phyloP scores from a whole-genome alignment of 2,888 invertebrate genomes.

The Lithophane socia region DNA sequence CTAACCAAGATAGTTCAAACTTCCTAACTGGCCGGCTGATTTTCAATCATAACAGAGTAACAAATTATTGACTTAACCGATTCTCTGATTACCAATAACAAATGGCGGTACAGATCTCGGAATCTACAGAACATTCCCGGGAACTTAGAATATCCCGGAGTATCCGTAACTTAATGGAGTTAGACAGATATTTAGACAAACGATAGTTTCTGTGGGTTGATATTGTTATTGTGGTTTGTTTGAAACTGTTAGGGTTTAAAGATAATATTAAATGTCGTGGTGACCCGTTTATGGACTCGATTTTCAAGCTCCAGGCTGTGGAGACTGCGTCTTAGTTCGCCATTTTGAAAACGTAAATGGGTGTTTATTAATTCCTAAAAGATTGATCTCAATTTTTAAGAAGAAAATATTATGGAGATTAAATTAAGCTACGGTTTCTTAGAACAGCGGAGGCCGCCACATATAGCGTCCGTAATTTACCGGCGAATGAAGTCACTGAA shows the following conservation, averaged over 20 bases:
- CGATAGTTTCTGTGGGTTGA: background rate
- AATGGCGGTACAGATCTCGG: background rate
- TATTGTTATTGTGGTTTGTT: constrained; percentile 1
- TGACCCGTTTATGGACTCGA: background rate
- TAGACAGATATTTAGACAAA: background rate
- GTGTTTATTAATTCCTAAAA: too few relatives aligned
- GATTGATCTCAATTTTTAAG: too few relatives aligned
- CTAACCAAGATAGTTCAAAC: constrained; percentile 29
- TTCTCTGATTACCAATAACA: constrained; percentile 44
- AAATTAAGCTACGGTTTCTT: too few relatives aligned
- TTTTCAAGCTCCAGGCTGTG: background rate
- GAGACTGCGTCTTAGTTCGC: too few relatives aligned
- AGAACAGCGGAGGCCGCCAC: too few relatives aligned
- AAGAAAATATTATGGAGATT: too few relatives aligned
- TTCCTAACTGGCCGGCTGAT: constrained; percentile 34
- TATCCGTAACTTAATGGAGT: constrained; percentile 15
- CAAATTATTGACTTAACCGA: constrained; percentile 47
- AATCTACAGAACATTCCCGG: background rate
- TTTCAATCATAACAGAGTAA: constrained; percentile 49
- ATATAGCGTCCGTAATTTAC: too few relatives aligned
- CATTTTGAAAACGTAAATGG: too few relatives aligned
- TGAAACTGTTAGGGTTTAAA: background rate
- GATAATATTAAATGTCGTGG: background rate
- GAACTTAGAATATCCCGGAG: background rate
- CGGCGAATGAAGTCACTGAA: too few relatives aligned